Base-by-base conservation (phyloP, 1,140 invertebrate genomes). In the Branchinecta lynchi region DNA sequence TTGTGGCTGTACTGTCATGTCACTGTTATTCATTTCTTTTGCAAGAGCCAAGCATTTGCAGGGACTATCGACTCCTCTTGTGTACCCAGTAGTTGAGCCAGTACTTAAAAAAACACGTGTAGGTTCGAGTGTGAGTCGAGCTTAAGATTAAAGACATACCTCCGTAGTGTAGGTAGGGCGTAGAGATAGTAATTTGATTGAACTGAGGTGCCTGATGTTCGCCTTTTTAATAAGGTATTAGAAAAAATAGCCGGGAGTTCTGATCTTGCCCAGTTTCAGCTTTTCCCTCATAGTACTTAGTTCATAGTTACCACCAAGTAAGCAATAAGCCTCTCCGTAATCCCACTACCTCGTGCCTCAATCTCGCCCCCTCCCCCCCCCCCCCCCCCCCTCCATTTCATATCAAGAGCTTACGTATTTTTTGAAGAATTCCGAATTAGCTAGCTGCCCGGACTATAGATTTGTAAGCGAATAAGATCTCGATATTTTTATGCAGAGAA, bases 391-490 rank as follows among this genome's bases (percentile, higher is more conserved):
- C 51, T 60, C 51, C 51, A 60, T 60, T 60, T 60, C 17, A 15
- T 60, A 60, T 60, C 17, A 60, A 60, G 51, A 15, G 17, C 12
- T 60, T 20, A 60, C 6, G 51, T 60, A 60, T 60, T 60, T 20
- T 60, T 60, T 12, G 32, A 32, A 32, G 5, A 32, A 3, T 32
- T 32, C 32, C 32, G 51, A 60, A 60, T 60, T 60, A 15, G 51
- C 12, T 60, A 15, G 12, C 17, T 60, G 51, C 12, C 51, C 17
- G 51, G 12, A 12, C 51, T 60, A 15, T 60, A 60, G 51, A 60
- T 60, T 60, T 60, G 12, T 60, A 60, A 20, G 51, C 51, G 51
- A 60, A 60, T 60, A 60, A 60, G 51, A 60, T 60, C 51, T 60
- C 51, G 51, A 60, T 12, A 15, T 60, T 60, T 60, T 60, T 15